Evolutionary conservation across 2,888 invertebrate species (phyloP).

Genomic region (Cephonodes hylas): DNA sequence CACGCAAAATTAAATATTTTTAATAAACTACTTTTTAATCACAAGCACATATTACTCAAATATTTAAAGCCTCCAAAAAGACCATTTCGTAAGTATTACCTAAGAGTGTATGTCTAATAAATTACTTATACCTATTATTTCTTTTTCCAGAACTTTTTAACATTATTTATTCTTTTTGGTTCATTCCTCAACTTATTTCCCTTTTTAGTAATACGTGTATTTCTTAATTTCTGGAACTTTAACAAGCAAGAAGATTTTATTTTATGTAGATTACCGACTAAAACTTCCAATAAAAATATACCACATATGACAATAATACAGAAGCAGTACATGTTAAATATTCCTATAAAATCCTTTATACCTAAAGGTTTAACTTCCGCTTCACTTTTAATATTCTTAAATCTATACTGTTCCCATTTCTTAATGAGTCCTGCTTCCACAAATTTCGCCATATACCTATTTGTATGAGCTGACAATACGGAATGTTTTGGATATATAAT

Average conservation of each 20-base stretch:
- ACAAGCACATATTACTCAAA: too few relatives aligned
- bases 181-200: background rate
- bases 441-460: slow-evolving; percentile 51
- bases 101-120: too few relatives aligned
- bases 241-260: slow-evolving; percentile 5
- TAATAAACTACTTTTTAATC: too few relatives aligned
- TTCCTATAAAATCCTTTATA: slow-evolving; percentile 53
- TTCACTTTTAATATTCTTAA: slow-evolving; percentile 59
- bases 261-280: slow-evolving; percentile 26
- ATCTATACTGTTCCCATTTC: slow-evolving; percentile 71
- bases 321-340: slow-evolving; percentile 52
- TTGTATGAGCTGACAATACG: slow-evolving; percentile 50
- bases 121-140: too few relatives aligned
- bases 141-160: too few relatives aligned
- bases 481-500: slow-evolving; percentile 60
- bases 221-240: slow-evolving; percentile 11
- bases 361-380: slow-evolving; percentile 50
- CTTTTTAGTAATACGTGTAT: background rate
- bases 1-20: too few relatives aligned
- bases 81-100: too few relatives aligned
- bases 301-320: slow-evolving; percentile 36
- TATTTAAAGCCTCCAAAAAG: too few relatives aligned
- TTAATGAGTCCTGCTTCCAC: slow-evolving; percentile 65
- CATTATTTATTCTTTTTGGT: background rate
- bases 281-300: slow-evolving; percentile 54